Conservation (phyloP, 1,140 invertebrate genomes). For the Macrocentrus cingulum region DNA sequence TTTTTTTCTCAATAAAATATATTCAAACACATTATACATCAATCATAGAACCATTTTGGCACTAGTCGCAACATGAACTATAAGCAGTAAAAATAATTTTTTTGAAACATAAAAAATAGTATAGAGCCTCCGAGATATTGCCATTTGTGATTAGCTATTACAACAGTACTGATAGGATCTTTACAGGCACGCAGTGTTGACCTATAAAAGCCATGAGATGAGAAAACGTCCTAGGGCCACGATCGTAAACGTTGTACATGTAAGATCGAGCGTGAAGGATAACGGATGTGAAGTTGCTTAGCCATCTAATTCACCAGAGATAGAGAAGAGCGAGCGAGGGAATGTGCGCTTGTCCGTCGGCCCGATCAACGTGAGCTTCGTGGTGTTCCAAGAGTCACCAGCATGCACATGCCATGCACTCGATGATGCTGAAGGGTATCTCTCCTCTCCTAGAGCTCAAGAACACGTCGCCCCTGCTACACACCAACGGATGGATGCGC, state of each 20-base stretch:
- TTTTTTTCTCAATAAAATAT: no score
- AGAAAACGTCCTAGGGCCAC: conserved; percentile 1
- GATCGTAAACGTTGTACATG: conserved; percentile 5
- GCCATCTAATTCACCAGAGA: conserved; percentile 19
- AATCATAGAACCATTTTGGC: no score
- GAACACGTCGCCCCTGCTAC: conserved; percentile 12
- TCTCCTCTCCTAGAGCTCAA: background rate
- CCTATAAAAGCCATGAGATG: conserved; percentile 5
- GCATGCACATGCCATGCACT: background rate
- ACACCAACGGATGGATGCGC: conserved; percentile 6
- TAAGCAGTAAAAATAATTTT: no score
- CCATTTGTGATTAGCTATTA: no score
- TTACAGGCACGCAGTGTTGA: conserved; percentile 2
- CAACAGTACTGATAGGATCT: background rate
- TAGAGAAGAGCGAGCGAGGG: conserved; percentile 7
- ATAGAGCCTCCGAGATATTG: no score
- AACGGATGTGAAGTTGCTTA: conserved; percentile 14
- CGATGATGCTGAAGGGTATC: conserved; percentile 4
- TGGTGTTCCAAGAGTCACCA: conserved; percentile 14
- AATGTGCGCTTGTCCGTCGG: conserved; percentile 9
- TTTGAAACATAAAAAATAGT: no score
- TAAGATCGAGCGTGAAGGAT: conserved; percentile 18
- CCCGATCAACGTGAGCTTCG: conserved; percentile 10
- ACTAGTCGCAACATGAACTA: no score
- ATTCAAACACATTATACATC: no score